Conservation (phyloP, 2,113 vertebrate genomes). For the Lethenteron camtschaticum region DNA sequence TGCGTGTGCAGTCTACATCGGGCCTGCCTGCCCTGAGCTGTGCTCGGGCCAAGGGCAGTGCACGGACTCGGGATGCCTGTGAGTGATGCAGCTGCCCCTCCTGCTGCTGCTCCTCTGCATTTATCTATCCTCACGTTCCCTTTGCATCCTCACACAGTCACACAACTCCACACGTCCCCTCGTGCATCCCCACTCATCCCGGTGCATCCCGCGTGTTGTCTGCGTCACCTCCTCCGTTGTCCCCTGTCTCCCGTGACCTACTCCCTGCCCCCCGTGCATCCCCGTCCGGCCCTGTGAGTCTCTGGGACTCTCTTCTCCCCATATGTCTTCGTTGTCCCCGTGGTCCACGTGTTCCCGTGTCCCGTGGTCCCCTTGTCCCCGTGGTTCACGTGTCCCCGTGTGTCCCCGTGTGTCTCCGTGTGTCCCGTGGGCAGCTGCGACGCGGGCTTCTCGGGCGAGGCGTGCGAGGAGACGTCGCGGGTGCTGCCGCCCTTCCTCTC, state of each 20-base stretch:
- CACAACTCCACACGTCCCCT: neutral
- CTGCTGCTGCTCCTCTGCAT: too few relatives aligned
- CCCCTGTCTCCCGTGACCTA: neutral
- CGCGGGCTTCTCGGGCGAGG: constrained; percentile 72
- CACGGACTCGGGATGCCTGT: constrained; percentile 86
- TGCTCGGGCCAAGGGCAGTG: constrained; percentile 92
- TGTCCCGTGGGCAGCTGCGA: constrained; percentile 40
- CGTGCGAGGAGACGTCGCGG: constrained; percentile 74
- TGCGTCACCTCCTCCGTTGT: neutral
- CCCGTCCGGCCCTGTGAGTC: neutral
- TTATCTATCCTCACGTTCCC: neutral
- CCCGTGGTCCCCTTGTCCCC: neutral
- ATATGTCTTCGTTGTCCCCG: neutral
- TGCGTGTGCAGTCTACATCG: constrained; percentile 56
- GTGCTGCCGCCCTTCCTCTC: constrained; percentile 81
- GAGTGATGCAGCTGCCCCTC: constrained; percentile 18
- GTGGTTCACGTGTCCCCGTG: neutral
- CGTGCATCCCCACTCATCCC: neutral
- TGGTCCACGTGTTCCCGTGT: neutral
- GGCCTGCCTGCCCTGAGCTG: constrained; percentile 78
- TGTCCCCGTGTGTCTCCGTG: neutral
- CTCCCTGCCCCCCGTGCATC: neutral
- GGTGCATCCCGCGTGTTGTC: neutral
- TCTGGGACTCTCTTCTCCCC: neutral
- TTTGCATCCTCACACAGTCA: neutral